phyloP scores from a whole-genome alignment of 2,888 invertebrate genomes.

The Drosophila incognita region DNA sequence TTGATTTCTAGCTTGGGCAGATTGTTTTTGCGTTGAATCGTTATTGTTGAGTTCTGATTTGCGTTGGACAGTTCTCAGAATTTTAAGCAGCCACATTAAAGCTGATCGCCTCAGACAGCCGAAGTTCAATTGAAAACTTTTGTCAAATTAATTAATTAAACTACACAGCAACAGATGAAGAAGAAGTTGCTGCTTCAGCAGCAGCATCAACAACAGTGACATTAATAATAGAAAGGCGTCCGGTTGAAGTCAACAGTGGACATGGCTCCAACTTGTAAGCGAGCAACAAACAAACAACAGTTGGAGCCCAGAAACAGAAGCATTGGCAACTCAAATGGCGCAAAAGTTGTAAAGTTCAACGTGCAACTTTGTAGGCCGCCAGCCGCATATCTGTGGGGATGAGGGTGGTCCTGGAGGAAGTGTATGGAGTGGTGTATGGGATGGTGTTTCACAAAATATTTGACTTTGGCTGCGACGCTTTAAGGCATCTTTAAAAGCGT shows the following conservation, averaged over 20 bases:
- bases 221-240: slow-evolving; percentile 77
- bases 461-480: slow-evolving; percentile 43
- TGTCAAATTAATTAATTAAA: slow-evolving; percentile 79
- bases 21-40: slow-evolving; percentile 30
- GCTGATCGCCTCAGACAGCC: slow-evolving; percentile 34
- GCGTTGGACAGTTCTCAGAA: slow-evolving; percentile 14
- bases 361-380: slow-evolving; percentile 71
- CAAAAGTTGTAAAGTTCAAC: slow-evolving; percentile 76
- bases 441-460: slow-evolving; percentile 42
- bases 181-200: slow-evolving; percentile 6
- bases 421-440: neutral
- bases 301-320: slow-evolving; percentile 24
- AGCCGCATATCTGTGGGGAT: neutral
- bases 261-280: slow-evolving; percentile 61
- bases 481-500: slow-evolving; percentile 65
- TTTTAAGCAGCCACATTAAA: slow-evolving; percentile 47
- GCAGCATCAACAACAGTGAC: slow-evolving; percentile 40
- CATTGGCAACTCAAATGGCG: slow-evolving; percentile 47
- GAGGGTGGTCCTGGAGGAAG: neutral
- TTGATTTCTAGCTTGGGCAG: slow-evolving; percentile 40
- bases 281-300: slow-evolving; percentile 63
- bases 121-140: slow-evolving; percentile 74
- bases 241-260: slow-evolving; percentile 63
- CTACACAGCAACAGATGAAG: slow-evolving; percentile 48
- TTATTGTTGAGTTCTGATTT: slow-evolving; percentile 40